Percentiles rank a stretch among this genome's conserved stretches.
phyloP scores from a whole-genome alignment of 2,797 vertebrate genomes.

The Pteronotus mesoamericanus region DNA sequence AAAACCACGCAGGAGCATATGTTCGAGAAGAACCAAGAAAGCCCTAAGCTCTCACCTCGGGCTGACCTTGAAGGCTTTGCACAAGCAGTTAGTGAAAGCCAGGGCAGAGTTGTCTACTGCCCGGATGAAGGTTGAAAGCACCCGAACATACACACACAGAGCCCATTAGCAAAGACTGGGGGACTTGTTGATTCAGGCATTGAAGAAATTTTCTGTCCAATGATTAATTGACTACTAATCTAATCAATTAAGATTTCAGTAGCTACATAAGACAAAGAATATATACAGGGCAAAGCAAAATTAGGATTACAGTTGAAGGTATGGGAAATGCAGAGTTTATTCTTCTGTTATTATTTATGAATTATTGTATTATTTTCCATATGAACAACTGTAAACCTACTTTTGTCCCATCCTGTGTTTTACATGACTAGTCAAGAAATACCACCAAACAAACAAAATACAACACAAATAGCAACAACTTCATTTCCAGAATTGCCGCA shows the following conservation, averaged over 20 bases:
- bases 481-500: not conserved
- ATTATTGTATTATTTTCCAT: no score
- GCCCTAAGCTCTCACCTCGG: not conserved
- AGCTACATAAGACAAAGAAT: not conserved
- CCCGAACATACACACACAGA: no score
- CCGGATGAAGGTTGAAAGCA: not conserved
- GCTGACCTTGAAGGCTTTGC: not conserved
- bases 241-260: not conserved
- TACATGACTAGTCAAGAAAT: not conserved
- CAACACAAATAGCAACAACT: not conserved
- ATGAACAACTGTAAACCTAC: no score
- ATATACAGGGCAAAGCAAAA: not conserved
- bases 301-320: no score
- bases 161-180: not conserved
- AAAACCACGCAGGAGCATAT: not conserved
- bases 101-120: not conserved
- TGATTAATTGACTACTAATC: not conserved
- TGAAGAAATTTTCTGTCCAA: not conserved
- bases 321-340: not conserved
- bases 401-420: not conserved
- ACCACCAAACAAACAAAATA: not conserved
- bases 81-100: not conserved
- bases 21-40: not conserved
- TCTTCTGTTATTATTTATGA: not conserved
- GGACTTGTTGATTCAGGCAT: not conserved